A percentile compares a stretch with the other conserved stretches of the same genome.
phyloP scores from a whole-genome alignment of 2,888 invertebrate species.

The Gisinianus flammeolus region DNA sequence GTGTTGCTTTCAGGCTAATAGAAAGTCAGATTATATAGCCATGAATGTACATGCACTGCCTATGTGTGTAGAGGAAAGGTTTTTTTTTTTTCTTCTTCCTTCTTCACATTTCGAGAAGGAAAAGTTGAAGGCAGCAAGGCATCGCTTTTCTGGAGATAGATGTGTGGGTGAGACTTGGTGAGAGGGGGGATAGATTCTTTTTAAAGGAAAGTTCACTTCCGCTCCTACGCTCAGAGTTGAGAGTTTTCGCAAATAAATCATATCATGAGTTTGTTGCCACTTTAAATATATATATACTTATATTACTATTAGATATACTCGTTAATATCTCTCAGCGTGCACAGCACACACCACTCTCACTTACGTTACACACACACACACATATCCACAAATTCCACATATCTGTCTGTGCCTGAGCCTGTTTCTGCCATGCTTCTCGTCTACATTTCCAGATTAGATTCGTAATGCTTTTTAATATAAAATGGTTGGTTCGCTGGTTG shows the following conservation, averaged over 20 bases:
- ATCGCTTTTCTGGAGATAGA: background rate
- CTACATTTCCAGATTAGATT: background rate
- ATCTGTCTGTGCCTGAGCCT: background rate
- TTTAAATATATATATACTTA: constrained; percentile 3
- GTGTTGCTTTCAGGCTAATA: constrained; percentile 18
- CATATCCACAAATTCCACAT: background rate
- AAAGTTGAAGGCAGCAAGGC: constrained; percentile 3
- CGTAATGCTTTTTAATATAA: background rate
- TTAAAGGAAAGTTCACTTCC: constrained; percentile 37
- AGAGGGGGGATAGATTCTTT: constrained; percentile 13
- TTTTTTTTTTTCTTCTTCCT: too few species aligned
- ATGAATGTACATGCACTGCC: background rate
- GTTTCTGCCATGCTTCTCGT: background rate
- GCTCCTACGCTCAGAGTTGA: constrained; percentile 26
- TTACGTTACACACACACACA: too few species aligned
- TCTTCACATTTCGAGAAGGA: too few species aligned
- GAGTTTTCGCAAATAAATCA: constrained; percentile 40
- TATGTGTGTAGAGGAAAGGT: background rate
- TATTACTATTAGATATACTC: background rate
- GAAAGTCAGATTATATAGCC: background rate
- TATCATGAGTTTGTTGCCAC: constrained; percentile 27
- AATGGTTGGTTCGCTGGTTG: background rate
- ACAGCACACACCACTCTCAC: background rate
- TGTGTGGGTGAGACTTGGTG: constrained; percentile 5
- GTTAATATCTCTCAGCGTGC: background rate